Percentiles rank a stretch among this genome's conserved stretches.
phyloP scores from a whole-genome alignment of 2,888 invertebrate genomes.

The Pseudanteris insignis region DNA sequence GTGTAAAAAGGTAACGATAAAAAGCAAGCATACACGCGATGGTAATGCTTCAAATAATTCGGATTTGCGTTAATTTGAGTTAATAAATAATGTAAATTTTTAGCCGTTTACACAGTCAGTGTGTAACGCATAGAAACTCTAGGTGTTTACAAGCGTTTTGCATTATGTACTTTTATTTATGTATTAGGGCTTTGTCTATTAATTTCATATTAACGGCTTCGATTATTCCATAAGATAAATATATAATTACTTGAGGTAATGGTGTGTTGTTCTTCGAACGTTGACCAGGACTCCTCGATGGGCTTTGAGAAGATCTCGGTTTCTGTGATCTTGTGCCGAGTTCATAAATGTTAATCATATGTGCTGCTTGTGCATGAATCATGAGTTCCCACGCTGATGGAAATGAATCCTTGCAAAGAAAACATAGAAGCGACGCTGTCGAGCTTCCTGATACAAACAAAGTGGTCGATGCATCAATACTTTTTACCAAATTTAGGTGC shows the following conservation, averaged over 20 bases:
- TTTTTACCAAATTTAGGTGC: too few species aligned
- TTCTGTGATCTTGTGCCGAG: conserved; percentile 66
- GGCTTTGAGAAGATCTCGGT: conserved; percentile 57
- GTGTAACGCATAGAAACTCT: too few species aligned
- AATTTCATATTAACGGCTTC: neutral
- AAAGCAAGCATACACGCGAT: too few species aligned
- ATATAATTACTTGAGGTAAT: conserved; percentile 50
- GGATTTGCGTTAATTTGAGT: too few species aligned
- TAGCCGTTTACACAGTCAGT: too few species aligned
- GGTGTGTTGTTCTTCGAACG: conserved; percentile 57
- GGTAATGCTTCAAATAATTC: too few species aligned
- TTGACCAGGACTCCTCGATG: conserved; percentile 56
- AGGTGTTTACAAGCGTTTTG: too few species aligned
- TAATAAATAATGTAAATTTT: too few species aligned
- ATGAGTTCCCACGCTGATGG: conserved; percentile 75
- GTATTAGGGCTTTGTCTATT: too few species aligned
- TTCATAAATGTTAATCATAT: conserved; percentile 76
- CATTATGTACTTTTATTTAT: too few species aligned
- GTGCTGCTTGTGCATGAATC: conserved; percentile 76
- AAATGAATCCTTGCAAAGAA: conserved; percentile 75
- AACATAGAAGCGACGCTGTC: conserved; percentile 71
- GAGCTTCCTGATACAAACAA: conserved; percentile 50
- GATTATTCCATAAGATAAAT: neutral
- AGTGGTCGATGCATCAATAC: too few species aligned
- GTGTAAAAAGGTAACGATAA: too few species aligned